Conservation (phyloP, 2,797 vertebrate species). For the Acipenser ruthenus region DNA sequence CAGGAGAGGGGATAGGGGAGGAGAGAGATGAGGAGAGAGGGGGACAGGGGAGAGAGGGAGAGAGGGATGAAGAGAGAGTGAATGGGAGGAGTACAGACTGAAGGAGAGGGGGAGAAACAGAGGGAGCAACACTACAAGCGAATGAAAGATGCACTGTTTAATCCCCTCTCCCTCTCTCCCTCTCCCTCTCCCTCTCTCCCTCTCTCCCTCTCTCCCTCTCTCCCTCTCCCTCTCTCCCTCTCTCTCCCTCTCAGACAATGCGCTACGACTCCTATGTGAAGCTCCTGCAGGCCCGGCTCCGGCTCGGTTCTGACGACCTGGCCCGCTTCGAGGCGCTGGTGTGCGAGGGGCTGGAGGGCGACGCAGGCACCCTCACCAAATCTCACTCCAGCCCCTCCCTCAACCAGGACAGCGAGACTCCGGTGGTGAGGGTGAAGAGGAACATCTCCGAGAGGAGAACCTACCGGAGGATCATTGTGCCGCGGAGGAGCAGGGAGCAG, state of each 20-base stretch:
- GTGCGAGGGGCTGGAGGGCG: constrained; percentile 8
- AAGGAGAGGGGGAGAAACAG: too few relatives aligned
- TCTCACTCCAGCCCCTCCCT: constrained; percentile 53
- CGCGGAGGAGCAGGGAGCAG: constrained; percentile 44
- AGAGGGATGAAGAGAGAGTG: too few relatives aligned
- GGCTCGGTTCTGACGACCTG: constrained; percentile 26
- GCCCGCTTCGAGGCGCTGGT: constrained; percentile 39
- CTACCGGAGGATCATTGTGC: constrained; percentile 46
- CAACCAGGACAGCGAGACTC: constrained; percentile 37
- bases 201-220: constrained; percentile 1
- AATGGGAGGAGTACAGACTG: too few relatives aligned
- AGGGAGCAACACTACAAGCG: too few relatives aligned
- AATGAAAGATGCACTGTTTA: too few relatives aligned
- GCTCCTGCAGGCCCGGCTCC: constrained; percentile 41
- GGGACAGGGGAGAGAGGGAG: too few relatives aligned
- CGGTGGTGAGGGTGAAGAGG: constrained; percentile 45
- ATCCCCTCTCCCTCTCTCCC: too few relatives aligned
- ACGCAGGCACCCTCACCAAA: constrained; percentile 38
- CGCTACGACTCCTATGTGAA: constrained; percentile 46
- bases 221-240: neutral
- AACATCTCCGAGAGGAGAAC: constrained; percentile 54
- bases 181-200: neutral
- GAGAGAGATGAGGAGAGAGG: too few relatives aligned
- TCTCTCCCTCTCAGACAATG: constrained; percentile 34
- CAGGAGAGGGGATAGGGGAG: too few relatives aligned